Conservation (phyloP, 2,113 vertebrate species). For the Lepus europaeus region DNA sequence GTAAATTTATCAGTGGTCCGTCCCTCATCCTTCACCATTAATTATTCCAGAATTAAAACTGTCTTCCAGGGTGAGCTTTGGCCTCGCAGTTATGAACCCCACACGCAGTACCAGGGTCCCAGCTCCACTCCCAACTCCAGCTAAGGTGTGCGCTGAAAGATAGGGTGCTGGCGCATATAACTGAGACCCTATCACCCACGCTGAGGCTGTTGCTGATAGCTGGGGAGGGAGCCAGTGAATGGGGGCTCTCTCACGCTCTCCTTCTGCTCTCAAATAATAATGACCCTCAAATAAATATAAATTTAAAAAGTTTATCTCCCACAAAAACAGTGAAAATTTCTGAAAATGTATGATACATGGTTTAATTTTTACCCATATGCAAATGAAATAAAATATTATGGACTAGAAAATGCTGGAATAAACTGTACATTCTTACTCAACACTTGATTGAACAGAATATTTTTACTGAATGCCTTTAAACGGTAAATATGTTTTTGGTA, state of each 20-base stretch:
- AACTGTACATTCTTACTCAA: conserved; percentile 3
- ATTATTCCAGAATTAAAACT: not conserved
- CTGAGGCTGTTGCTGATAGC: too few relatives aligned
- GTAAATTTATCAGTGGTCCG: not conserved
- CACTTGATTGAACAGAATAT: not conserved
- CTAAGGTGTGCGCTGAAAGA: too few relatives aligned
- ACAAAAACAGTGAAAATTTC: not conserved
- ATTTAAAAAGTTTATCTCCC: not conserved
- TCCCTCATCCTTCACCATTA: not conserved
- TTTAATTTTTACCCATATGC: not conserved
- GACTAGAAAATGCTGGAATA: not conserved
- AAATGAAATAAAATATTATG: not conserved
- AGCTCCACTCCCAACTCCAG: too few relatives aligned
- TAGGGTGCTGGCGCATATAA: too few relatives aligned
- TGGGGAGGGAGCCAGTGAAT: too few relatives aligned
- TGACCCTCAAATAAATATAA: too few relatives aligned
- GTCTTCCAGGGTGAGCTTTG: not conserved
- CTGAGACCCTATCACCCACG: too few relatives aligned
- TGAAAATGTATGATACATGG: not conserved
- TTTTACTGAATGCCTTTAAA: not conserved
- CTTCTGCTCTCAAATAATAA: too few relatives aligned
- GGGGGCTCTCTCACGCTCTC: too few relatives aligned
- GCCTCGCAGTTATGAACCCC: too few relatives aligned
- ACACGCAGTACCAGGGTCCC: too few relatives aligned
- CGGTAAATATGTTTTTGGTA: not conserved